These are phyloP conservation scores for Aphidius colemani DNA, from an alignment of 2,888 invertebrate genomes.

Conservation along the genomic window DNA sequence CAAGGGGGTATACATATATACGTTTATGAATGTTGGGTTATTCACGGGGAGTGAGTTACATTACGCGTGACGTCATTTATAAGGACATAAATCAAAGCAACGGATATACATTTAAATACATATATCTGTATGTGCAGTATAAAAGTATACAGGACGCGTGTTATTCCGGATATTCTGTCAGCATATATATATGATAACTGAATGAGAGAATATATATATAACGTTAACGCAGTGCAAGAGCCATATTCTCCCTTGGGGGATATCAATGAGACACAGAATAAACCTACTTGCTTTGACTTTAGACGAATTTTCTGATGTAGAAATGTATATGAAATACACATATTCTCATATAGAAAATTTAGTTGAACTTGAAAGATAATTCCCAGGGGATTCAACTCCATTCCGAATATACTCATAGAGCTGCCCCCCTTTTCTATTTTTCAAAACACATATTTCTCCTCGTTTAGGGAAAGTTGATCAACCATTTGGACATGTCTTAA, in stretches of 20 bases:
- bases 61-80: conserved; percentile 60
- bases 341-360: background rate
- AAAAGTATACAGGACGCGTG: conserved; percentile 30
- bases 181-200: conserved; percentile 13
- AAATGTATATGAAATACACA: conserved; percentile 25
- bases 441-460: too few species aligned
- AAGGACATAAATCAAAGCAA: conserved; percentile 60
- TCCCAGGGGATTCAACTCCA: conserved; percentile 17
- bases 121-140: conserved; percentile 22
- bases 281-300: conserved; percentile 32
- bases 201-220: conserved; percentile 31
- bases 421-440: too few species aligned
- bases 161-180: conserved; percentile 30
- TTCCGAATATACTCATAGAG: background rate
- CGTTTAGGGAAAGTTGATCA: too few species aligned
- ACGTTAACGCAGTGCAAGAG: too few species aligned
- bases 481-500: too few species aligned
- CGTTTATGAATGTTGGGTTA: background rate
- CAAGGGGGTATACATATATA: conserved; percentile 38
- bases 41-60: conserved; percentile 40
- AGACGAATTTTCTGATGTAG: conserved; percentile 22
- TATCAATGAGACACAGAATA: conserved; percentile 15
- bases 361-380: background rate
- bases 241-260: conserved; percentile 13
- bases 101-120: conserved; percentile 1